Conservation (phyloP, 2,888 invertebrate species). For the Fragum sueziense region DNA sequence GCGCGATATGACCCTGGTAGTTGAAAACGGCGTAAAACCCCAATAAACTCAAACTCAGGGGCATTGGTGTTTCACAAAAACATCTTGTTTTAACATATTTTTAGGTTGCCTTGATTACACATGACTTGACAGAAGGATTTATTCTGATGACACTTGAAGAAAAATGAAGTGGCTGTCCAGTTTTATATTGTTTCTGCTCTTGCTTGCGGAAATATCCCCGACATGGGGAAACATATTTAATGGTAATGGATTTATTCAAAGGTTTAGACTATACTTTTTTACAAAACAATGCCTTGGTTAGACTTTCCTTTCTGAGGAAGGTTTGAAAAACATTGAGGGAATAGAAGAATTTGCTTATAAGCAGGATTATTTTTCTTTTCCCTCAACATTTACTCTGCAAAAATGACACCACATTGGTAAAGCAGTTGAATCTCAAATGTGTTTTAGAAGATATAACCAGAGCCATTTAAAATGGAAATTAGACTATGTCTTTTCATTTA, state of each 20-base stretch:
- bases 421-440: neutral
- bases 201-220: neutral
- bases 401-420: neutral
- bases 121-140: too few species aligned
- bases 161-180: too few species aligned
- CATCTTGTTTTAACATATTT: too few species aligned
- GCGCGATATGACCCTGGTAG: too few species aligned
- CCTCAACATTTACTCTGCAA: neutral
- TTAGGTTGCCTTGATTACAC: too few species aligned
- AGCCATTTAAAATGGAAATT: neutral
- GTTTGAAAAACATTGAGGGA: neutral
- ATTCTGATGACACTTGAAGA: too few species aligned
- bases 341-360: neutral
- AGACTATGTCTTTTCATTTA: neutral
- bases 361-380: neutral
- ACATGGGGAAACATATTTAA: neutral
- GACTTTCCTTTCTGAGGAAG: neutral
- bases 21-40: too few species aligned
- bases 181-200: neutral
- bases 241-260: neutral
- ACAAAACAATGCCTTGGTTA: neutral
- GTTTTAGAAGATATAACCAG: neutral
- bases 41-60: too few species aligned
- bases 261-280: neutral
- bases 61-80: too few species aligned